Conservation (phyloP, 2,113 vertebrate genomes). For the Garra rufa region DNA sequence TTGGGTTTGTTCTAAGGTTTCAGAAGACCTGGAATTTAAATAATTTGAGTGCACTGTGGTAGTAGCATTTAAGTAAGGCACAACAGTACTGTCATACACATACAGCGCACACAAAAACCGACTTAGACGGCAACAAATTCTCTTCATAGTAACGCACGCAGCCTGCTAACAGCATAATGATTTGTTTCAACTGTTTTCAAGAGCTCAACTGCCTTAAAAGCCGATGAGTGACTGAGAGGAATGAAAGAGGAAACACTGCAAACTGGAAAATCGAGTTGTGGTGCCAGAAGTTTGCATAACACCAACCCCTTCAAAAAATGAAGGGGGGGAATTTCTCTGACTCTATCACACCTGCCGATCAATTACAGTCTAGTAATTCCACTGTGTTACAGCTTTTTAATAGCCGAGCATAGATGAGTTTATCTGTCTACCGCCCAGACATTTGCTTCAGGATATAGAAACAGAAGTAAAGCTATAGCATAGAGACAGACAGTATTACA, state of each 20-base stretch:
- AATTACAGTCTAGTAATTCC: conserved; percentile 64
- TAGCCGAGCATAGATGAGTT: conserved; percentile 12
- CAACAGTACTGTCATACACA: conserved; percentile 12
- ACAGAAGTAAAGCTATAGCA: neutral
- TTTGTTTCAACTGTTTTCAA: conserved; percentile 53
- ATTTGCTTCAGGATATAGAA: conserved; percentile 11
- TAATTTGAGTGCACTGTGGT: too few relatives aligned
- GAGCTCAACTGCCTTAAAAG: conserved; percentile 46
- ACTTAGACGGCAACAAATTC: neutral
- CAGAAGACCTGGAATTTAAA: too few relatives aligned
- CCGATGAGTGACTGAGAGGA: conserved; percentile 30
- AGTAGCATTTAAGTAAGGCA: neutral
- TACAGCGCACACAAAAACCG: neutral
- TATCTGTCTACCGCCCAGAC: neutral
- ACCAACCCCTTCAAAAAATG: conserved; percentile 7
- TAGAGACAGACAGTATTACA: neutral
- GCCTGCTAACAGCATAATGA: conserved; percentile 35
- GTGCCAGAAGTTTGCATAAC: conserved; percentile 60
- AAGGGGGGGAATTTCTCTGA: neutral
- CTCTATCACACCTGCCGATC: conserved; percentile 61
- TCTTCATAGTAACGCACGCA: neutral
- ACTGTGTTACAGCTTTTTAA: conserved; percentile 50
- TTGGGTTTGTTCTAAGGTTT: too few relatives aligned
- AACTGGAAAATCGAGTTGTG: conserved; percentile 61
- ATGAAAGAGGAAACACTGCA: conserved; percentile 10